Conservation (phyloP, 2,888 invertebrate species). For the Helleia helle region DNA sequence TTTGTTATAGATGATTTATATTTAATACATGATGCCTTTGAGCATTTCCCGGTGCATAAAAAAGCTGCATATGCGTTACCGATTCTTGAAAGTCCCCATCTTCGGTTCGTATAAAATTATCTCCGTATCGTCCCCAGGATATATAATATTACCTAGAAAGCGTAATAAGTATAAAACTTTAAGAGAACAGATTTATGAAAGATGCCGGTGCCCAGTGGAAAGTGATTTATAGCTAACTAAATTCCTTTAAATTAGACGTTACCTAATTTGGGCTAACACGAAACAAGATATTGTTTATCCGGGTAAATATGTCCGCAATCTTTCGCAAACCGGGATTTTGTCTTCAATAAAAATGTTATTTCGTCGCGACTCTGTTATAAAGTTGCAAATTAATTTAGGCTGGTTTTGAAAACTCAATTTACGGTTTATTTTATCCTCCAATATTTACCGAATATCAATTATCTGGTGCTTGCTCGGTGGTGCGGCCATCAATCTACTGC, state of each 20-base stretch:
- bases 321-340: constrained; percentile 36
- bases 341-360: constrained; percentile 56
- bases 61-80: no score
- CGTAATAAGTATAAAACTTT: no score
- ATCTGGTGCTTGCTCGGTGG: constrained; percentile 37
- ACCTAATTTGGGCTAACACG: constrained; percentile 15
- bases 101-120: no score
- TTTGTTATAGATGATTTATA: no score
- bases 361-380: constrained; percentile 58
- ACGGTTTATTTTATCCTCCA: constrained; percentile 66
- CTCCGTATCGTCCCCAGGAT: no score
- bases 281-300: constrained; percentile 28
- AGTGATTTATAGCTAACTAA: constrained; percentile 13
- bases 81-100: no score
- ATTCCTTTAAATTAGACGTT: constrained; percentile 13
- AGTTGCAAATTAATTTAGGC: constrained; percentile 70
- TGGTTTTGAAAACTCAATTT: constrained; percentile 67
- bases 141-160: no score
- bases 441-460: constrained; percentile 72
- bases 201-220: constrained; percentile 1
- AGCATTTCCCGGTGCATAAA: no score
- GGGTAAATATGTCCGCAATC: constrained; percentile 24
- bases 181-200: neutral
- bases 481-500: constrained; percentile 41
- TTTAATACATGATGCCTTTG: no score